Evolutionary conservation across 2,888 invertebrate genomes (phyloP), one percentile per base, ranked within the genome.

Genomic region (Suillia variegata): DNA sequence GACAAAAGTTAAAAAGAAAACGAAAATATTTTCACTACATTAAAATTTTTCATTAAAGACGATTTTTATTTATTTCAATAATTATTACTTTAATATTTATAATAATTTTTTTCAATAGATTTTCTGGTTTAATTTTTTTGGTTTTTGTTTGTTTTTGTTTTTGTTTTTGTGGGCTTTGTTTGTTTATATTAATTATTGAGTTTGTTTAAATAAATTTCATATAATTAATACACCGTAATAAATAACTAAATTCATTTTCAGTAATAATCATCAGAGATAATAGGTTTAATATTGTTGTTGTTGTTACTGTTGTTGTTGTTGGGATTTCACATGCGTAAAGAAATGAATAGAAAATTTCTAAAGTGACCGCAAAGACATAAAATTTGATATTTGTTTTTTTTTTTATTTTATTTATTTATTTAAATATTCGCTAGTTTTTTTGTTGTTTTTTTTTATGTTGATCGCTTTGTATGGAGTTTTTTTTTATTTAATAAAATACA

Each of bases 401-500:
- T 38, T 26, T 38, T 13, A 38, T 13, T 38, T 38, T 4, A 38
- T 38, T 38, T 38, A 38, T 38, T 38, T 26, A 26, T 26, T 10
- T 31, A 8, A 31, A 31, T 6, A 31, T 38, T 38, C 15, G 38
- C 38, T 38, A 20, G 15, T 59, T 48, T 62, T 67, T 34, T 50
- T 64, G 56, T 58, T 59, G 42, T 60, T 58, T 60, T 52, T 57
- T 56, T 47, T 62, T 38, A n/a, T 26, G 10, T 26, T 26, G 10
- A 26, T 26, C 10, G n/a, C n/a, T n/a, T n/a, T n/a, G n/a, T 26
- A 6, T 26, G 26, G 26, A 26, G 5, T 60, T 56, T 65, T 73
- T 73, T 69, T 73, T 64, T 70, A 67, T 73, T 73, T 72, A 73
- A 73, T 72, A 75, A 72, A 74, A 69, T 75, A 74, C 76, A 72